These are phyloP conservation scores for Eustalomyia histrio DNA, from an alignment of 2,888 invertebrate species.

Conservation along the genomic window DNA sequence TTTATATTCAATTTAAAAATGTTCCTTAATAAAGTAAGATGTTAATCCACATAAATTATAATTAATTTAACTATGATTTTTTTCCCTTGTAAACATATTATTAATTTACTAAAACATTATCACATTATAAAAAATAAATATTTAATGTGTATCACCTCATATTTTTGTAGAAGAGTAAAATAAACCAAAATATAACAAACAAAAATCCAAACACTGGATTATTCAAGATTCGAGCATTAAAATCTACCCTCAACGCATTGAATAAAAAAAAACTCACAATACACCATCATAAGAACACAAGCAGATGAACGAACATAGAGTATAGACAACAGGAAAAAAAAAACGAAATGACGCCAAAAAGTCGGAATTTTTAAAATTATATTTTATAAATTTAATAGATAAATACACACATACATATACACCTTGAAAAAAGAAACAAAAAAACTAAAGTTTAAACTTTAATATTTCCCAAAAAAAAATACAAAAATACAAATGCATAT, in stretches of 20 bases:
- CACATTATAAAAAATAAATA: no score
- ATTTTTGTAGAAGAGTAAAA: not conserved
- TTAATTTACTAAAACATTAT: no score
- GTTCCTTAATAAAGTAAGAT: no score
- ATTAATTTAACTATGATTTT: no score
- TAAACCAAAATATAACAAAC: not conserved
- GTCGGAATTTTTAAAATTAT: conserved; percentile 52
- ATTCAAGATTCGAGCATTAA: conserved; percentile 41
- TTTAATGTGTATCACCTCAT: no score
- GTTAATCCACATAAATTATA: no score
- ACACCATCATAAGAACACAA: conserved; percentile 11
- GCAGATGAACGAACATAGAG: conserved; percentile 33
- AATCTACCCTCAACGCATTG: conserved; percentile 14
- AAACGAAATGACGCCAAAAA: conserved; percentile 46
- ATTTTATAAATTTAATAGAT: conserved; percentile 59
- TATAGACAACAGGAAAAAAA: conserved; percentile 12
- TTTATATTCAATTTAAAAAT: no score
- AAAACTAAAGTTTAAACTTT: not conserved
- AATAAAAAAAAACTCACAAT: not conserved
- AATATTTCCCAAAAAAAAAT: conserved; percentile 1
- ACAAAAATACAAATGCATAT: not conserved
- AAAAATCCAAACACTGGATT: conserved; percentile 16
- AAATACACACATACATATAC: conserved; percentile 45
- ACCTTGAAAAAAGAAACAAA: not conserved
- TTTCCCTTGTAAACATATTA: no score